phyloP scores from a whole-genome alignment of 1,140 invertebrate species.

The Uloborus diversus region DNA sequence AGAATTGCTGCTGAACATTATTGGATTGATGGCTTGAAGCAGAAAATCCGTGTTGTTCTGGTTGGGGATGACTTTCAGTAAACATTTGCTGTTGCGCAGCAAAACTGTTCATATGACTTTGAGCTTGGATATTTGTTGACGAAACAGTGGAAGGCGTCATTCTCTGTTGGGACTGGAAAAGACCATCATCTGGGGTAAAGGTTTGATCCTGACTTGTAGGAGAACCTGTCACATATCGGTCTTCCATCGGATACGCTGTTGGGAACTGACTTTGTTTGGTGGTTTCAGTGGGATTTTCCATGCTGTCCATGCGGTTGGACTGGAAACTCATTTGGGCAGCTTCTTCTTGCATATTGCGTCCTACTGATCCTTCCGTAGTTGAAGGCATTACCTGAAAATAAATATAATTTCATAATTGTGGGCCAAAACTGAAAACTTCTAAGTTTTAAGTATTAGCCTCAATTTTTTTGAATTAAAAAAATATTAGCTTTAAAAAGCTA shows the following conservation, averaged over 20 bases:
- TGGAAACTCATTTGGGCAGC: not conserved
- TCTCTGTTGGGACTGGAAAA: not conserved
- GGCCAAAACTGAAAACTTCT: no score
- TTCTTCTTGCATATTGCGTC: not conserved
- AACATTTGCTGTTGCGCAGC: not conserved
- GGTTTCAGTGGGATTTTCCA: not conserved
- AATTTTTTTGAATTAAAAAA: no score
- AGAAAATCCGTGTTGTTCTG: not conserved
- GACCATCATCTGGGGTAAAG: not conserved
- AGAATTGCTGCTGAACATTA: not conserved
- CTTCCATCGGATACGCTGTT: not conserved
- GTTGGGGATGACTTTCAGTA: not conserved
- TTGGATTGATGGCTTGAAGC: not conserved
- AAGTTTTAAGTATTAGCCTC: no score
- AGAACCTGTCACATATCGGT: not conserved
- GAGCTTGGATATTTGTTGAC: not conserved
- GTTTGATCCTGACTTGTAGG: not conserved
- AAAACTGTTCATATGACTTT: not conserved
- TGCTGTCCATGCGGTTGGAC: not conserved
- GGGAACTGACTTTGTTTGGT: not conserved
- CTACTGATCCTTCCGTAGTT: not conserved
- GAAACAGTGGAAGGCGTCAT: not conserved
- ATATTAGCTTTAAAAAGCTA: no score
- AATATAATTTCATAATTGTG: no score
- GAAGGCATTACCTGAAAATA: not conserved